A percentile compares a stretch with the other conserved stretches of the same genome.
phyloP scores from a whole-genome alignment of 2,113 vertebrate genomes.

The Dromaius novaehollandiae region DNA sequence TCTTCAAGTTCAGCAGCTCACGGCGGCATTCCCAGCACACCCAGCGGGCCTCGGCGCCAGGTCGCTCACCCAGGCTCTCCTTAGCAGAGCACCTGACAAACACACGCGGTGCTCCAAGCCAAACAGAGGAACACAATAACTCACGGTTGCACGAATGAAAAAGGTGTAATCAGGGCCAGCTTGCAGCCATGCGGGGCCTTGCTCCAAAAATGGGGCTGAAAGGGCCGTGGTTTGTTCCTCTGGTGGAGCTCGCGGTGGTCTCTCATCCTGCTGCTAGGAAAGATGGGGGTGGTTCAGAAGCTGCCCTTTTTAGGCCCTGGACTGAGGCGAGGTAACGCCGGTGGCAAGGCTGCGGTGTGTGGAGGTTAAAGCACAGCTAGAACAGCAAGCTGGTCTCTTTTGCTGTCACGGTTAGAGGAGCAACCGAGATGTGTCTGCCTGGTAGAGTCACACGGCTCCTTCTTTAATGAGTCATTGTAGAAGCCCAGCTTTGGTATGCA shows the following conservation, averaged over 20 bases:
- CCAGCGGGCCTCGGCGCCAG: background rate
- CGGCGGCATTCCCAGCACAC: background rate
- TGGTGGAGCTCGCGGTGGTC: background rate
- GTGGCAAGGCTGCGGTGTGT: background rate
- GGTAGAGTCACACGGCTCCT: background rate
- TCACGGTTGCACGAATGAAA: background rate
- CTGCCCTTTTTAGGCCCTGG: background rate
- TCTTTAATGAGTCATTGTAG: slow-evolving; percentile 37
- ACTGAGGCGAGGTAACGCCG: background rate
- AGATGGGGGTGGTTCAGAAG: background rate
- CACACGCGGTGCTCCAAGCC: background rate
- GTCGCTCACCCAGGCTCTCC: background rate
- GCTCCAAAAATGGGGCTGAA: background rate
- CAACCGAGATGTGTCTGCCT: background rate
- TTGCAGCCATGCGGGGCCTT: background rate
- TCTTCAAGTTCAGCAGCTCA: background rate
- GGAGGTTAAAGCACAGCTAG: background rate
- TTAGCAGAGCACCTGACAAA: background rate
- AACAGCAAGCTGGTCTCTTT: background rate
- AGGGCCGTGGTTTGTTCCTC: background rate
- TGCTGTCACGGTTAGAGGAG: background rate
- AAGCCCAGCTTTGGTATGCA: slow-evolving; percentile 37
- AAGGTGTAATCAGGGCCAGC: background rate
- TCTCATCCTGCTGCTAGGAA: background rate
- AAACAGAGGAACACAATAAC: background rate